These are phyloP conservation scores for Oxystoma pomonae DNA, from an alignment of 2,888 invertebrate species.

Conservation along the genomic window DNA sequence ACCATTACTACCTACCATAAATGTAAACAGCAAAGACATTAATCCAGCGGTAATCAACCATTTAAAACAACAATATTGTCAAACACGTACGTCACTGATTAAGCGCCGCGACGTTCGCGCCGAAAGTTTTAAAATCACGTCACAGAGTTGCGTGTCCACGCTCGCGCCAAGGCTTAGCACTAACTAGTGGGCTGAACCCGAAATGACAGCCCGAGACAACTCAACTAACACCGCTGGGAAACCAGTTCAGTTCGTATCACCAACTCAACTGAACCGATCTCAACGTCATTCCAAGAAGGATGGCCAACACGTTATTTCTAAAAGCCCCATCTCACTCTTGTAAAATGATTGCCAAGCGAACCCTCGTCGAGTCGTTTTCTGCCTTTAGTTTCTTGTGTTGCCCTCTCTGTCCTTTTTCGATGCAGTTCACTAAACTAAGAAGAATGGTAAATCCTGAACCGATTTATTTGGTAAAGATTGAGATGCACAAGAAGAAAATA, in stretches of 20 bases:
- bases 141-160: background rate
- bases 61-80: background rate
- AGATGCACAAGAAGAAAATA: background rate
- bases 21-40: background rate
- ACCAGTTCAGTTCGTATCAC: background rate
- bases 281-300: too few relatives aligned
- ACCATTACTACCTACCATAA: background rate
- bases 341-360: background rate
- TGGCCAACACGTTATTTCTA: too few relatives aligned
- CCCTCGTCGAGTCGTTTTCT: background rate
- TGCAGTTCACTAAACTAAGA: background rate
- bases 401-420: background rate
- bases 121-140: background rate
- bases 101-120: background rate
- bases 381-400: background rate
- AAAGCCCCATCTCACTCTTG: too few relatives aligned
- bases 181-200: constrained; percentile 2
- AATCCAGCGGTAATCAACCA: background rate
- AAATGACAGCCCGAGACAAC: constrained; percentile 1
- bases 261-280: background rate
- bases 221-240: background rate
- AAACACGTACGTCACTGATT: background rate
- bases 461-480: background rate
- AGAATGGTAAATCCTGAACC: background rate
- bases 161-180: constrained; percentile 1